Evolutionary conservation across 2,888 invertebrate genomes (phyloP).

Genomic region (Erebia palarica): DNA sequence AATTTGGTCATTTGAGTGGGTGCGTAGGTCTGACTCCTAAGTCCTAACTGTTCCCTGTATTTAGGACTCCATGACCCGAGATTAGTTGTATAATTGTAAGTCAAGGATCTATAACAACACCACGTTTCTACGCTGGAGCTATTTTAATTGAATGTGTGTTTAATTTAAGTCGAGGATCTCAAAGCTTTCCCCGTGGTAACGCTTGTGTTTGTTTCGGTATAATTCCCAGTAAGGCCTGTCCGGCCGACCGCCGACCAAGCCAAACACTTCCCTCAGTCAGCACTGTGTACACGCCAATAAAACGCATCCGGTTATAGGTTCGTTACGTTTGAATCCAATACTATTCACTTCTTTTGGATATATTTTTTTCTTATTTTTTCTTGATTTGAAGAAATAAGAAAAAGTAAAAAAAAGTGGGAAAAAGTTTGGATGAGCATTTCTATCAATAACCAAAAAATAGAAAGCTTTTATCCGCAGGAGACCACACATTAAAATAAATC

Average conservation of each 20-base stretch:
- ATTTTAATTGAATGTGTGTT: neutral
- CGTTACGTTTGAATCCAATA: neutral
- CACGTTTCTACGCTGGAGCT: neutral
- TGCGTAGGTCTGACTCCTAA: no score
- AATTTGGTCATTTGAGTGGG: no score
- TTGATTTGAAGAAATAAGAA: no score
- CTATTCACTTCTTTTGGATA: conserved; percentile 6
- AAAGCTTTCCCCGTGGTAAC: conserved; percentile 5
- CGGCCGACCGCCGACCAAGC: conserved; percentile 56
- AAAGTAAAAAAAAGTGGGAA: no score
- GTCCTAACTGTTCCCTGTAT: no score
- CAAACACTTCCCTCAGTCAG: conserved; percentile 49
- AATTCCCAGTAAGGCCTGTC: conserved; percentile 66
- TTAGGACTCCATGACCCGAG: no score
- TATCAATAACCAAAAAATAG: no score
- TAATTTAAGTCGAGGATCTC: neutral
- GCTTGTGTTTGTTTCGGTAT: conserved; percentile 59
- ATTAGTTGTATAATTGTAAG: no score
- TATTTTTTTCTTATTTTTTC: neutral
- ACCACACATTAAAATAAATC: no score
- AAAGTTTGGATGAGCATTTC: no score
- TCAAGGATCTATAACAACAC: no score
- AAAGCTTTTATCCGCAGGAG: no score
- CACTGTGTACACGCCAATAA: conserved; percentile 37
- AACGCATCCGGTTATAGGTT: conserved; percentile 36